Evolutionary conservation across 92 coral and sea anemone species (phyloP), one percentile per base, ranked within the genome.

Genomic region (Palythoa caribaeorum): DNA sequence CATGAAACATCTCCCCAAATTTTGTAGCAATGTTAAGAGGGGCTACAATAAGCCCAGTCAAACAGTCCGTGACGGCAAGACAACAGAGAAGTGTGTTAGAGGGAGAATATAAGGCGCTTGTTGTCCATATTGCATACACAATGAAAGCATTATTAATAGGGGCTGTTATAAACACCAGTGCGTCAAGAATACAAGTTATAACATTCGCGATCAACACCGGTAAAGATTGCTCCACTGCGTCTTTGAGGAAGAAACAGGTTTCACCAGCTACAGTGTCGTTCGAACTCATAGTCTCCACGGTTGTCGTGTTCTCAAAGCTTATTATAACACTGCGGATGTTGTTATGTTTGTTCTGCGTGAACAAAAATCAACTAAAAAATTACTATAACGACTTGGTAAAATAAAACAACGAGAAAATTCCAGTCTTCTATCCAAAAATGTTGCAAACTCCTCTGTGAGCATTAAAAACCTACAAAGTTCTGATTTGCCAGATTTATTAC

Each of bases 31-130:
- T 21, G 40, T 47, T 81, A 3, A 81, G 63, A 63, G 86, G 86
- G 44, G 86, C 76, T 2, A 68, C 86, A 6, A 66, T 36, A 9
- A 81, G 44, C 15, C 86, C 86, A 12, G 86, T 81, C 20, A 81
- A 16, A 35, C 86, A 81, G 40, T 81, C 86, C 13, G 86, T 68
- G 14, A 50, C 65, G 21, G 86, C 86, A 11, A 81, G 57, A 14
- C 86, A 81, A 36, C 86, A 65, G 17, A 81, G 86, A 47, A 81
- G 86, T 35, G 86, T 81, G 65, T 81, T 81, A 1, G 86, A 66
- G 17, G 86, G 86, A 11, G 86, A 81, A 51, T 81, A 76, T 3
- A 81, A 51, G 14, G 76, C 20, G 44, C 13, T 68, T 6, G 86
- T 81, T 12, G 71, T 81, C 86, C 86, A 81, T 81, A 81, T 81